phyloP scores from a whole-genome alignment of 1,140 invertebrate species.

The Scaptomyza montana region DNA sequence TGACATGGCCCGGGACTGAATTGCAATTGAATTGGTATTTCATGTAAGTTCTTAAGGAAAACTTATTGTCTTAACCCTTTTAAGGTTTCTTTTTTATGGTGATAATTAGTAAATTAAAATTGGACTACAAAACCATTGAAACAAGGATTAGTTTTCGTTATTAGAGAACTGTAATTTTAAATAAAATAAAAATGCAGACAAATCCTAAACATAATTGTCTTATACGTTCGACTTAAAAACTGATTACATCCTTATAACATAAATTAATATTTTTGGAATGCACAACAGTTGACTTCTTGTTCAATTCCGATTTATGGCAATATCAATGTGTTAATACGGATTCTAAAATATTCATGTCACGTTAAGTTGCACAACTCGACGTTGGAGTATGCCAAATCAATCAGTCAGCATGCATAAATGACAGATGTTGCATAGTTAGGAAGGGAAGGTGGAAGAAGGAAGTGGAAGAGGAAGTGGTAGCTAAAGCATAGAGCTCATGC shows the following conservation, averaged over 20 bases:
- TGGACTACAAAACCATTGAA: no score
- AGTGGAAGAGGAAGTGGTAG: not conserved
- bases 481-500: not conserved
- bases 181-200: no score
- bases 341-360: slow-evolving; percentile 39
- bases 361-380: slow-evolving; percentile 30
- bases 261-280: not conserved
- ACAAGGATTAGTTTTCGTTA: no score
- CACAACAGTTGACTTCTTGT: not conserved
- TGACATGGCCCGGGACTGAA: not conserved
- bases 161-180: no score
- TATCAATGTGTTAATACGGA: slow-evolving; percentile 10
- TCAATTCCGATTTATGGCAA: slow-evolving; percentile 2
- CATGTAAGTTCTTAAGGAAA: not conserved
- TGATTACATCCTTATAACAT: not conserved
- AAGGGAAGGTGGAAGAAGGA: not conserved
- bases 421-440: slow-evolving; percentile 36
- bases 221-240: not conserved
- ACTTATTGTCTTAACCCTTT: no score
- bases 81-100: not conserved
- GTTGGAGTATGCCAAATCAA: slow-evolving; percentile 56
- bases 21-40: slow-evolving; percentile 9
- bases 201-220: no score
- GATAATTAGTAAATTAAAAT: no score
- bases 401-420: slow-evolving; percentile 62